phyloP scores from a whole-genome alignment of 2,888 invertebrate genomes.

The Pyrgus malvae region DNA sequence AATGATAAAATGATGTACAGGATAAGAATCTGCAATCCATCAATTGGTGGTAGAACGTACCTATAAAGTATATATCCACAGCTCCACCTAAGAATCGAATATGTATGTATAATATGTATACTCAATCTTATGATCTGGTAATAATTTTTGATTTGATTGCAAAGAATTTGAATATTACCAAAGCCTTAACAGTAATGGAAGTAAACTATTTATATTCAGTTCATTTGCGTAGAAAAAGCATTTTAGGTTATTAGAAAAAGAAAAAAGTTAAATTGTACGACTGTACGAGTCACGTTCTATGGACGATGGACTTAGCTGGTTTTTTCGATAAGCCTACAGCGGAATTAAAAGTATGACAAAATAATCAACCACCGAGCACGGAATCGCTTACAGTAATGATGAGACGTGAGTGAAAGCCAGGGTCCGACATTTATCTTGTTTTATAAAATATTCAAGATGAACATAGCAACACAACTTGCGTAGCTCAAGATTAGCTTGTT shows the following conservation, averaged over 20 bases:
- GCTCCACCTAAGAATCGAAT: too few relatives aligned
- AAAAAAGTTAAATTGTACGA: conserved; percentile 3
- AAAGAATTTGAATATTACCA: too few relatives aligned
- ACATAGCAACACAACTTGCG: conserved; percentile 36
- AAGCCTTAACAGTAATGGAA: conserved; percentile 1
- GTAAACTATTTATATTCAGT: conserved; percentile 8
- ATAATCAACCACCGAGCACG: conserved; percentile 46
- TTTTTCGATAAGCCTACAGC: conserved; percentile 29
- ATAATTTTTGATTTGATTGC: too few relatives aligned
- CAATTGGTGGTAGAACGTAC: too few relatives aligned
- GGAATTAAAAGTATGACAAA: conserved; percentile 46
- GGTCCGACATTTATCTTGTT: conserved; percentile 46
- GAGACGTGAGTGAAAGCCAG: conserved; percentile 72
- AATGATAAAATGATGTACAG: too few relatives aligned
- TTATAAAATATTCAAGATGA: conserved; percentile 55
- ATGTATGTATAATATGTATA: too few relatives aligned
- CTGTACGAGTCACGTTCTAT: conserved; percentile 15
- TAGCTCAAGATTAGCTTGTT: neutral
- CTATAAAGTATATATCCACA: too few relatives aligned
- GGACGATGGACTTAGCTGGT: conserved; percentile 7
- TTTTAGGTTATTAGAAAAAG: conserved; percentile 5
- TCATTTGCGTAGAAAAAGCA: conserved; percentile 10
- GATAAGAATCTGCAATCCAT: too few relatives aligned
- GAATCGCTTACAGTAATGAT: conserved; percentile 59
- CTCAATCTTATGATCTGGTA: too few relatives aligned